Evolutionary conservation across 1,140 invertebrate genomes (phyloP), one percentile per base, ranked within the genome.

Genomic region (Ostrea edulis): DNA sequence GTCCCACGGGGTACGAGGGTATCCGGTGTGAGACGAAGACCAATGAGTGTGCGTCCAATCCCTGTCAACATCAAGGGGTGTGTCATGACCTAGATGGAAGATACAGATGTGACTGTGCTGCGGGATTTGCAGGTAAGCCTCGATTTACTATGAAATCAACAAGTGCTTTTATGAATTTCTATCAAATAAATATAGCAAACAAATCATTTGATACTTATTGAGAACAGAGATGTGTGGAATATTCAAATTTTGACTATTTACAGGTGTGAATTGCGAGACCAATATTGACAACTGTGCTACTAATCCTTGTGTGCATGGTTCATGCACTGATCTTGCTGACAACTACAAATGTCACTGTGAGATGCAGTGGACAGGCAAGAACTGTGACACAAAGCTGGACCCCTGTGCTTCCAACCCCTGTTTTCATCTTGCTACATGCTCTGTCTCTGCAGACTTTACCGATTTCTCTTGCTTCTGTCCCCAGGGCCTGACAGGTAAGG

Each of bases 281-380:
- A 99, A 95, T 95, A 98, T 99, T 93, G 97, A 99, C 94, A 98
- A 99, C 94, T 99, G 98, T 95, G 97, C 97, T 90, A 98, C 97
- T 68, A 97, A 97, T 94, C 98, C 98, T 0, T 99, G 98, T 94
- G 96, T 97, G 82, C 98, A 99, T 93, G 97, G 97, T 0, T 98
- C 97, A 5, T 99, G 98, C 93, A 96, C 97, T 82, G 98, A 99
- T 88, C 65, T 89, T 44, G 89, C 93, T 22, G 91, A 93, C 77
- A 90, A 90, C 86, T 95, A 94, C 87, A 89, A 83, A 62, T 95
- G 94, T 90, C 87, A 92, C 86, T 95, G 94, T 89, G 88, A 97
- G 8, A 93, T 96, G 0, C 97, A 96, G 93, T 96, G 96, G 29
- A 92, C 92, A 4, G 94, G 94, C 5, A 90, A 88, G n/a, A 94